Conservation (phyloP, 1,140 invertebrate species). For the Pogonomyrmex californicus region DNA sequence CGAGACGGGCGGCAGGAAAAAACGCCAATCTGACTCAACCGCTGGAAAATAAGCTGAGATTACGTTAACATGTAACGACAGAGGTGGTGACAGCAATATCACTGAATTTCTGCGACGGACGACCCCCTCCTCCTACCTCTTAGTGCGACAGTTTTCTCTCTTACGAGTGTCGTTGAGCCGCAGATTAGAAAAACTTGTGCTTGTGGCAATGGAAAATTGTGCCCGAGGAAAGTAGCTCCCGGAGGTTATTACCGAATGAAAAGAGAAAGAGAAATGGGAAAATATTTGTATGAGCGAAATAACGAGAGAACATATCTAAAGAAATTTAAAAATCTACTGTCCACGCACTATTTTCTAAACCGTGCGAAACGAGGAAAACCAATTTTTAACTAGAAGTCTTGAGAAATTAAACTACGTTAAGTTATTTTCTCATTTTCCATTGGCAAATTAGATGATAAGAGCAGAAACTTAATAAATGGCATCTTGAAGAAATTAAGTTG, state of each 20-base stretch:
- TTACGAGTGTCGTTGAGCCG: conserved; percentile 31
- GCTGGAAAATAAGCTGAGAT: conserved; percentile 20
- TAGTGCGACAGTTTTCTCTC: background rate
- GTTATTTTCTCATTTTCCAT: background rate
- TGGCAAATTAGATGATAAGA: background rate
- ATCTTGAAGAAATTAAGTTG: background rate
- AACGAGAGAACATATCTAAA: background rate
- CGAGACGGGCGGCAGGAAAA: background rate
- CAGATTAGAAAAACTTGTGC: conserved; percentile 62
- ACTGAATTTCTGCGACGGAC: conserved; percentile 41
- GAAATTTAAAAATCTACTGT: conserved; percentile 6
- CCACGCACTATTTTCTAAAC: background rate
- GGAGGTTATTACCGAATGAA: conserved; percentile 52
- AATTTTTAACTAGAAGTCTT: background rate
- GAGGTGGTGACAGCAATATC: conserved; percentile 50
- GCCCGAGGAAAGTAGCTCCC: conserved; percentile 22
- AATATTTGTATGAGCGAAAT: background rate
- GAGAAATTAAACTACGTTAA: background rate
- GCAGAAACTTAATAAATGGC: background rate
- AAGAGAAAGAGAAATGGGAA: background rate
- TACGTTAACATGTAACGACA: background rate
- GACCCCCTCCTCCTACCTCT: background rate
- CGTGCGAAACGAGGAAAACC: background rate
- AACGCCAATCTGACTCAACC: conserved; percentile 24
- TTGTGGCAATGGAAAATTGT: background rate